A percentile compares a stretch with the other conserved stretches of the same genome.
Conservation (phyloP, 2,797 vertebrate genomes). For the Sebastes itinus region DNA sequence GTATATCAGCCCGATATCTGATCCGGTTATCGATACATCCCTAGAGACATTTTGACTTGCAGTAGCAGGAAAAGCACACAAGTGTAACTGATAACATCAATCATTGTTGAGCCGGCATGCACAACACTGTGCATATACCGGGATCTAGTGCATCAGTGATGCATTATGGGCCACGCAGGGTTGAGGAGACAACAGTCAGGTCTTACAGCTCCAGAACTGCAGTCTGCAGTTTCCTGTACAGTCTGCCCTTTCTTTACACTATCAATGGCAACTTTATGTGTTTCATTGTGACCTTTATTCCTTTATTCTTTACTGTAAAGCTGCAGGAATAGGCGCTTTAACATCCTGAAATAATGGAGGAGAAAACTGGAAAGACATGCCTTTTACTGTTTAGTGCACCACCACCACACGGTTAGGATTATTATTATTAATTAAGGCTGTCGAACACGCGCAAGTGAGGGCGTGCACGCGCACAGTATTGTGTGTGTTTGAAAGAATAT, state of each 20-base stretch:
- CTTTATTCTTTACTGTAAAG: neutral
- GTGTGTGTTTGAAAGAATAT: too few species aligned
- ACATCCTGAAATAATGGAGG: neutral
- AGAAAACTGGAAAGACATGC: neutral
- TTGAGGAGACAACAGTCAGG: neutral
- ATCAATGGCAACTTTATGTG: neutral
- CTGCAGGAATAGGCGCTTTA: neutral
- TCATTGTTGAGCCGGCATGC: neutral
- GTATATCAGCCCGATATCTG: too few species aligned
- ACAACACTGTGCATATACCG: neutral
- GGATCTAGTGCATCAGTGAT: neutral
- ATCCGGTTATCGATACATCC: too few species aligned
- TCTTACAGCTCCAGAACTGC: neutral
- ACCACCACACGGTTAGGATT: neutral
- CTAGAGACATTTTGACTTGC: neutral
- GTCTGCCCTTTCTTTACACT: neutral
- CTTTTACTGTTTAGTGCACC: neutral
- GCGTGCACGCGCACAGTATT: slow-evolving; percentile 31
- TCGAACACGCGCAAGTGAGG: slow-evolving; percentile 12
- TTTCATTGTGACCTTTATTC: neutral
- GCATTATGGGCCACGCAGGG: neutral
- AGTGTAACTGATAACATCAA: neutral
- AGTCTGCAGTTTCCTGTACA: neutral
- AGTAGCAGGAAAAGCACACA: neutral
- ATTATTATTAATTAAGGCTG: slow-evolving; percentile 26